These are phyloP conservation scores for Pionites leucogaster DNA, from an alignment of 2,113 vertebrate species.

Conservation along the genomic window DNA sequence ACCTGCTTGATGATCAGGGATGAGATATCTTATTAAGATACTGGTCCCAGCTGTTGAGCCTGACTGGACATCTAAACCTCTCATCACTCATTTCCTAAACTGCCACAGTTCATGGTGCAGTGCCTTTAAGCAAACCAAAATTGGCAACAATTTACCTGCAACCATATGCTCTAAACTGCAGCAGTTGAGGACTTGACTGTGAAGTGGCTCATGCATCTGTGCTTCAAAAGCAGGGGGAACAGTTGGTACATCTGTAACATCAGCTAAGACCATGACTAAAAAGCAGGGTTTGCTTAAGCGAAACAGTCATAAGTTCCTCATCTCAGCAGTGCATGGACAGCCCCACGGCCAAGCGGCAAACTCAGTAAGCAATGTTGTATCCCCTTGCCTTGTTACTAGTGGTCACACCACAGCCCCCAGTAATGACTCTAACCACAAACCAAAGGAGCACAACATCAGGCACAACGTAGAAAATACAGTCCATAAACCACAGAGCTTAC, in stretches of 20 bases:
- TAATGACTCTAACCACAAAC: background rate
- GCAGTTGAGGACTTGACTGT: background rate
- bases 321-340: background rate
- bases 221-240: background rate
- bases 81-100: constrained; percentile 13
- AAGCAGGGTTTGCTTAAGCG: background rate
- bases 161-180: background rate
- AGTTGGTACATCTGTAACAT: background rate
- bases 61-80: background rate
- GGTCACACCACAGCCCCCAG: background rate
- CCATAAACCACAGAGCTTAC: background rate
- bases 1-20: background rate
- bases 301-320: background rate
- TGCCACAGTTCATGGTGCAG: background rate
- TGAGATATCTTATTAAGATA: background rate
- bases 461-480: background rate
- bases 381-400: background rate
- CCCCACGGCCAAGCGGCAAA: background rate
- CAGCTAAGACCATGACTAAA: background rate
- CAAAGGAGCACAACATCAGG: background rate
- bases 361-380: background rate
- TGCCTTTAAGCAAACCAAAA: background rate
- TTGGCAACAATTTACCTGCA: background rate
- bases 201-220: background rate
- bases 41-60: background rate